phyloP scores from a whole-genome alignment of 2,888 invertebrate genomes.

The Campoletis raptor region DNA sequence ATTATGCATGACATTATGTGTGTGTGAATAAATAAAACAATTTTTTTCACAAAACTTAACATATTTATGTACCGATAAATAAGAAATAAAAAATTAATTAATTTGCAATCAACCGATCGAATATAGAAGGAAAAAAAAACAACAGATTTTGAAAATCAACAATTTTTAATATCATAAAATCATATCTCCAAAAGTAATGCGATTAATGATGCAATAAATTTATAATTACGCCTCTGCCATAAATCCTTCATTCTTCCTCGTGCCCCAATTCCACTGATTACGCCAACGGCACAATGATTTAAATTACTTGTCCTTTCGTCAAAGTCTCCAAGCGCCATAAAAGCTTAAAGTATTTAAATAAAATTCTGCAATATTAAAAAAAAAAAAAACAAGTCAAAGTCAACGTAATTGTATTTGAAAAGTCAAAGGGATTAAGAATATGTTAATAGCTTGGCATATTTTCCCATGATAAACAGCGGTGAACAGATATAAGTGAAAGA shows the following conservation, averaged over 20 bases:
- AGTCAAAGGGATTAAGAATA: constrained; percentile 45
- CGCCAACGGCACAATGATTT: background rate
- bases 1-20: constrained; percentile 50
- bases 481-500: constrained; percentile 13
- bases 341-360: background rate
- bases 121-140: background rate
- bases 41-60: background rate
- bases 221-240: background rate
- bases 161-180: background rate
- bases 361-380: background rate
- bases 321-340: constrained; percentile 3
- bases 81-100: background rate
- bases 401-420: constrained; percentile 16
- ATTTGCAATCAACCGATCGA: background rate
- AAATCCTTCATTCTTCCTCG: background rate
- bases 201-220: background rate
- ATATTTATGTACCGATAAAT: background rate
- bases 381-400: background rate
- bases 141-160: background rate
- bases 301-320: constrained; percentile 5
- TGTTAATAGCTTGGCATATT: constrained; percentile 49
- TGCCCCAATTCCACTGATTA: constrained; percentile 4
- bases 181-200: background rate
- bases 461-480: constrained; percentile 45
- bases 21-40: background rate